These are phyloP conservation scores for Drosophila melanogaster DNA, from an alignment of 1,140 invertebrate genomes.

Conservation along the genomic window Release_6_plus_ISO1_MT NT_037436.4:16587501-16588000, in stretches of 20 bases:
- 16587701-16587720: slow-evolving; percentile 7
- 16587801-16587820: too few species aligned
- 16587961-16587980: too few species aligned
- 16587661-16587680: slow-evolving; percentile 21
- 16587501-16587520: background rate
- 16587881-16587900: too few species aligned
- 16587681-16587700: slow-evolving; percentile 16
- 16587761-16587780: slow-evolving; percentile 24
- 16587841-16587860: background rate
- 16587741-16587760: slow-evolving; percentile 26
- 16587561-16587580: background rate
- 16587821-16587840: background rate
- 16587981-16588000: too few species aligned
- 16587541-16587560: background rate
- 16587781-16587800: slow-evolving; percentile 1
- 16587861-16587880: too few species aligned
- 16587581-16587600: slow-evolving; percentile 2
- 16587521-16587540: background rate
- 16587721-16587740: slow-evolving; percentile 3
- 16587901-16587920: too few species aligned
- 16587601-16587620: background rate
- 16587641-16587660: slow-evolving; percentile 11
- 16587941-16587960: too few species aligned
- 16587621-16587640: slow-evolving; percentile 10
- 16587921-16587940: too few species aligned